phyloP scores from a whole-genome alignment of 2,113 vertebrate species.

The Nibea albiflora region DNA sequence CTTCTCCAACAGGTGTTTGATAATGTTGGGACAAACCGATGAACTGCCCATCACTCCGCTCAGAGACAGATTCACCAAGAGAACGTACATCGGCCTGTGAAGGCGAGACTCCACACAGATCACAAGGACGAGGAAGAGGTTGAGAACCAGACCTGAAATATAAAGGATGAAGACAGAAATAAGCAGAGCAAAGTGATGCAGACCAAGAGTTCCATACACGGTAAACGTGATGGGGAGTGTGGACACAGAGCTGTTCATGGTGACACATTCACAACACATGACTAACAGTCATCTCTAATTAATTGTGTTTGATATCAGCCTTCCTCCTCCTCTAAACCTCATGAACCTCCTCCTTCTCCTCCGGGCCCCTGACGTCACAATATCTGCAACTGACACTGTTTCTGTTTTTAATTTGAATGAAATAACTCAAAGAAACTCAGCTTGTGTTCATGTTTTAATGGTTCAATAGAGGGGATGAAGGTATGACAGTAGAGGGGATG shows the following conservation, averaged over 20 bases:
- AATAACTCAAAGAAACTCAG: too few relatives aligned
- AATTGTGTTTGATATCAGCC: too few relatives aligned
- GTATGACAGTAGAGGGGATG: too few relatives aligned
- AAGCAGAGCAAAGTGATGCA: background rate
- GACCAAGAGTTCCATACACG: background rate
- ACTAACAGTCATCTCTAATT: background rate
- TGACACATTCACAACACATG: background rate
- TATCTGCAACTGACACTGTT: too few relatives aligned
- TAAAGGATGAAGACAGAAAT: conserved; percentile 20
- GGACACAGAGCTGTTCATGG: background rate
- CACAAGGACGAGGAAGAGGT: conserved; percentile 6
- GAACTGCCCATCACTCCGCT: conserved; percentile 30
- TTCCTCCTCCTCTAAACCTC: too few relatives aligned
- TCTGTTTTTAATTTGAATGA: too few relatives aligned
- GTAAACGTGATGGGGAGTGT: conserved; percentile 9
- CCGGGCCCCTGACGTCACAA: too few relatives aligned
- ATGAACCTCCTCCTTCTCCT: too few relatives aligned
- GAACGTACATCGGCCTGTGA: conserved; percentile 43
- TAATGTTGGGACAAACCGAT: background rate
- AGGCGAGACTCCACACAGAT: conserved; percentile 19
- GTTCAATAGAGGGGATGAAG: too few relatives aligned
- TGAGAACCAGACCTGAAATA: background rate
- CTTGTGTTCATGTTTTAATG: too few relatives aligned
- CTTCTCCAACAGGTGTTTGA: background rate
- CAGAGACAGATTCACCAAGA: conserved; percentile 22